Evolutionary conservation across 2,797 vertebrate genomes (phyloP).

Genomic region (Macroramphosus scolopax): DNA sequence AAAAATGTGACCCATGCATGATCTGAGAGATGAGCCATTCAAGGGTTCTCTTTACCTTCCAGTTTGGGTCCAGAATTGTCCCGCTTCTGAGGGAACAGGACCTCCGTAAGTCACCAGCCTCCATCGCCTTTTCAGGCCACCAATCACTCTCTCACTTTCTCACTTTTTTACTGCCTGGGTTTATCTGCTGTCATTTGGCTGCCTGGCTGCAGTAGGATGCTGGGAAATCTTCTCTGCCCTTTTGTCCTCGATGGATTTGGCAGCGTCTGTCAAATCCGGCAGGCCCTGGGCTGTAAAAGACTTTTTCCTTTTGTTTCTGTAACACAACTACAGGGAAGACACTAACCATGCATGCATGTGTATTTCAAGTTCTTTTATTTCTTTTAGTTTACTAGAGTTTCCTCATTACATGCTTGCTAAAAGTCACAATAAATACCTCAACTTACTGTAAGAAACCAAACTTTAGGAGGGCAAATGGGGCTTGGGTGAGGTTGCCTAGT

Average conservation of each 20-base stretch:
- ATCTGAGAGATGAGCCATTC: conserved; percentile 69
- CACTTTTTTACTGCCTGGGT: conserved; percentile 47
- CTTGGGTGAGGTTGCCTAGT: conserved; percentile 28
- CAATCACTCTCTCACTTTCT: conserved; percentile 50
- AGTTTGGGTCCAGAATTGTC: conserved; percentile 96
- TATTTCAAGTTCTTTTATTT: conserved; percentile 10
- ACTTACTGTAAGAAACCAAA: conserved; percentile 13
- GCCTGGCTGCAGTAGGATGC: conserved; percentile 66
- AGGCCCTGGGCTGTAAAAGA: conserved; percentile 65
- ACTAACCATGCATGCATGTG: conserved; percentile 73
- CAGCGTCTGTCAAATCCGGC: conserved; percentile 57
- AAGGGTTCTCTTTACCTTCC: conserved; percentile 94
- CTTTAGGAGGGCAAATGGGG: conserved; percentile 31
- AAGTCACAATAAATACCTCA: conserved; percentile 51
- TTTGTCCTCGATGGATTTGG: conserved; percentile 54
- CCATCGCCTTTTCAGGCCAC: conserved; percentile 71
- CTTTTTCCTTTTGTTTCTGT: conserved; percentile 17
- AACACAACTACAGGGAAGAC: conserved; percentile 46
- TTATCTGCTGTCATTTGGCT: conserved; percentile 72
- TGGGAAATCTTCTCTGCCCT: conserved; percentile 66
- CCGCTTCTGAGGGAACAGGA: conserved; percentile 92
- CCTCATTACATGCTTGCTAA: conserved; percentile 69
- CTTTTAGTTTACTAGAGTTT: conserved; percentile 18
- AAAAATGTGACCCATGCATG: conserved; percentile 75
- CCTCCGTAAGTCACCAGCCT: conserved; percentile 89